A percentile compares a stretch with the other conserved stretches of the same genome.
Evolutionary conservation across 2,888 invertebrate genomes (phyloP).

Genomic region (Agonopterix alstromeriana): DNA sequence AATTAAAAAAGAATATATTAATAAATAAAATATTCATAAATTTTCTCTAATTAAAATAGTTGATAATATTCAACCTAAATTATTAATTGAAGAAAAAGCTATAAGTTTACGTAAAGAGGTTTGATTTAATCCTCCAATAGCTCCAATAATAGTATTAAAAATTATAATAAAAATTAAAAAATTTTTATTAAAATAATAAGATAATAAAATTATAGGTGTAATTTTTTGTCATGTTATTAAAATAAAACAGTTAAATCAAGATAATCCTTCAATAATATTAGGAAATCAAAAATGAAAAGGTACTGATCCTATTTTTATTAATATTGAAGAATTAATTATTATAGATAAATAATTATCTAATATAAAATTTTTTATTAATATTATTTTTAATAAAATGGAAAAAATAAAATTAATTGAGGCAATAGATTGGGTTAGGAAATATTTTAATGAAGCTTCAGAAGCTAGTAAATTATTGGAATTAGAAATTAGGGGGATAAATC

Average conservation of each 20-base stretch:
- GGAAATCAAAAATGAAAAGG: constrained; percentile 79
- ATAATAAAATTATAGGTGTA: constrained; percentile 74
- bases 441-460: constrained; percentile 77
- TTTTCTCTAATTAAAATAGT: constrained; percentile 60
- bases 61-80: constrained; percentile 75
- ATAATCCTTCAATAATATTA: constrained; percentile 75
- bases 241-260: constrained; percentile 73
- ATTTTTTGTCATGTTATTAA: constrained; percentile 81
- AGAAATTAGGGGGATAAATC: constrained; percentile 77
- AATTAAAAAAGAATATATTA: constrained; percentile 61
- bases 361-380: constrained; percentile 44
- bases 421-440: constrained; percentile 77
- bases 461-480: constrained; percentile 62
- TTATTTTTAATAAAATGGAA: constrained; percentile 54
- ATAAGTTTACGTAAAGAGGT: constrained; percentile 75
- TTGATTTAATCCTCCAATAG: constrained; percentile 74
- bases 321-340: constrained; percentile 53
- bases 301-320: constrained; percentile 76
- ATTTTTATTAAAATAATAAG: constrained; percentile 57
- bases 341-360: constrained; percentile 35
- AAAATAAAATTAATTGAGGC: constrained; percentile 75
- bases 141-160: constrained; percentile 61
- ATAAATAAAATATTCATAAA: constrained; percentile 62
- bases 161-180: constrained; percentile 61
- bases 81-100: constrained; percentile 80